These are phyloP conservation scores for Furnarius figulus DNA, from an alignment of 2,113 vertebrate species.

Conservation along the genomic window DNA sequence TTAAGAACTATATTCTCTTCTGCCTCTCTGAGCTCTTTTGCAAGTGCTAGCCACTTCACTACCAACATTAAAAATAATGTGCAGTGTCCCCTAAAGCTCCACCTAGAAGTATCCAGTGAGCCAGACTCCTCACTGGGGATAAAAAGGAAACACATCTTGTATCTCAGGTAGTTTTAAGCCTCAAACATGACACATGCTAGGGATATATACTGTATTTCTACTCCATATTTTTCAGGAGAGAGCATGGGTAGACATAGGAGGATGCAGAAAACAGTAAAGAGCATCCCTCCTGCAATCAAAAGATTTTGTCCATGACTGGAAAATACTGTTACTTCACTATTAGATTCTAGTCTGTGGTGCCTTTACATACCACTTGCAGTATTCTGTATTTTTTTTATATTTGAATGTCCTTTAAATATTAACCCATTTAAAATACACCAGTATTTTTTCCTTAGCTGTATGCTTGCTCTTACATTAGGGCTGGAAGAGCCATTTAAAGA, in stretches of 20 bases:
- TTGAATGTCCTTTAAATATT: not conserved
- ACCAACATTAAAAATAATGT: not conserved
- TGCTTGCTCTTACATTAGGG: not conserved
- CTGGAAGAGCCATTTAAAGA: not conserved
- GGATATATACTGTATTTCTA: not conserved
- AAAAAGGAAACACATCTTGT: not conserved
- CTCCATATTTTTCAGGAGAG: not conserved
- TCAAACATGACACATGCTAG: not conserved
- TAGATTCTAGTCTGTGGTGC: not conserved
- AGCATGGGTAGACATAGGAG: fast-evolving
- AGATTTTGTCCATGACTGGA: not conserved
- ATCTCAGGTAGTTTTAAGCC: not conserved
- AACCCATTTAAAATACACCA: not conserved
- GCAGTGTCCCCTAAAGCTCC: not conserved
- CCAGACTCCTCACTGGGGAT: not conserved
- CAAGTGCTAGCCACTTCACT: not conserved
- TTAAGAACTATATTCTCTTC: not conserved
- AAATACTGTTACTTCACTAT: not conserved
- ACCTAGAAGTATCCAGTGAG: not conserved
- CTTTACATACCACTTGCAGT: not conserved
- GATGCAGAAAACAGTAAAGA: not conserved
- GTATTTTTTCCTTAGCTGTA: not conserved
- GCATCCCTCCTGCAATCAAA: not conserved
- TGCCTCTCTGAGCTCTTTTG: not conserved
- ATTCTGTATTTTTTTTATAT: not conserved